Evolutionary conservation across 92 coral and sea anemone genomes (phyloP).

Genomic region (Porites evermanni): DNA sequence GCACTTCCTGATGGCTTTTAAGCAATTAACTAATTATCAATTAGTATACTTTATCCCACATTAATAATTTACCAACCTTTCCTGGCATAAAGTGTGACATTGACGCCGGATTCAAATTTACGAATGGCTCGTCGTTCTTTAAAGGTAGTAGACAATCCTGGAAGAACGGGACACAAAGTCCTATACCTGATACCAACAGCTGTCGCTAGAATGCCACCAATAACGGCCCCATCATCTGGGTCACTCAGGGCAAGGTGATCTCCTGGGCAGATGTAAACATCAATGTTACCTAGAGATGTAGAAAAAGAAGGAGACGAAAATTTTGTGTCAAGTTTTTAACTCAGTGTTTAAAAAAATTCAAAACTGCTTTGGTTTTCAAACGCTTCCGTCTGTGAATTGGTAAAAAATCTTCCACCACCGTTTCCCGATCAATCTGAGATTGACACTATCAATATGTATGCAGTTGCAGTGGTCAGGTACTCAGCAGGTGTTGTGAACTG

Average conservation of each 20-base stretch:
- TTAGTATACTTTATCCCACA: neutral
- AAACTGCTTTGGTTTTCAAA: no score
- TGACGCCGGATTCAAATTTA: conserved; percentile 45
- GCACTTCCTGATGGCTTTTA: no score
- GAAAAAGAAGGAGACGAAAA: neutral
- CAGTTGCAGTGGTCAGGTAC: conserved; percentile 53
- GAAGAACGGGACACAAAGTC: conserved; percentile 41
- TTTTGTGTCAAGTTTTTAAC: no score
- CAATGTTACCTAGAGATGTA: conserved; percentile 35
- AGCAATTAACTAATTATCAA: neutral
- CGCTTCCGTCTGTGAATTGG: no score
- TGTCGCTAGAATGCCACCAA: conserved; percentile 54
- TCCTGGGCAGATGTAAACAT: conserved; percentile 63
- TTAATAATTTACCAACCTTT: conserved; percentile 37
- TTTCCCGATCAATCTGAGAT: neutral
- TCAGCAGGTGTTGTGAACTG: neutral
- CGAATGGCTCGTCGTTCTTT: conserved; percentile 53
- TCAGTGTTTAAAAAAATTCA: no score
- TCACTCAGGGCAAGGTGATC: conserved; percentile 67
- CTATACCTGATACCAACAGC: conserved; percentile 54
- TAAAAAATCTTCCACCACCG: no score
- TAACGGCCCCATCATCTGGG: conserved; percentile 42
- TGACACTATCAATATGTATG: conserved; percentile 37
- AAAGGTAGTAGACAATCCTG: conserved; percentile 43
- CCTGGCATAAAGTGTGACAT: conserved; percentile 45